Conservation (phyloP, 2,888 invertebrate genomes). For the Myathropa florea region DNA sequence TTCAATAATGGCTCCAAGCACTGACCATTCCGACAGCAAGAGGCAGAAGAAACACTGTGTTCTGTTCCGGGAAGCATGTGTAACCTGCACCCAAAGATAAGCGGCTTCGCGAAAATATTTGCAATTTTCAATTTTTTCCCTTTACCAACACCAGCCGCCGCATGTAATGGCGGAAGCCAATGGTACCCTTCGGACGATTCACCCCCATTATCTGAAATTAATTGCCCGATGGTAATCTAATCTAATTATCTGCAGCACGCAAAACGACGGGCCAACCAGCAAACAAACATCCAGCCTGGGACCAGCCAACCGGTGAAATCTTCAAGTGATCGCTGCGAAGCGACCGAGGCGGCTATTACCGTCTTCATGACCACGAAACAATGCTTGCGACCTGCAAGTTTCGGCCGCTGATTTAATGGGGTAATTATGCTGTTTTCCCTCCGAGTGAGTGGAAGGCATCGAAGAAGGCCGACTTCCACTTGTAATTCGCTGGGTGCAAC, state of each 20-base stretch:
- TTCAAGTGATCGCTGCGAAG: slow-evolving; percentile 36
- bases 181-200: slow-evolving; percentile 69
- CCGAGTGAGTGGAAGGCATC: background rate
- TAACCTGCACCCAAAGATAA: slow-evolving; percentile 54
- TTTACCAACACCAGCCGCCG: background rate
- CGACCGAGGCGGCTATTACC: slow-evolving; percentile 22
- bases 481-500: slow-evolving; percentile 42
- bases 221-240: slow-evolving; percentile 71
- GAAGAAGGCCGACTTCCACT: background rate
- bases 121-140: slow-evolving; percentile 10
- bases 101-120: slow-evolving; percentile 58
- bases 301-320: slow-evolving; percentile 53
- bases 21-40: slow-evolving; percentile 17
- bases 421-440: slow-evolving; percentile 62
- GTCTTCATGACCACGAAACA: slow-evolving; percentile 59
- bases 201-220: slow-evolving; percentile 68
- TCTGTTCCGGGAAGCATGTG: slow-evolving; percentile 69
- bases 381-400: slow-evolving; percentile 64
- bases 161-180: slow-evolving; percentile 68
- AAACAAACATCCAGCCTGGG: slow-evolving; percentile 39
- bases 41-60: slow-evolving; percentile 41
- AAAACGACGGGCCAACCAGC: slow-evolving; percentile 47
- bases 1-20: background rate
- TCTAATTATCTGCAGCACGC: slow-evolving; percentile 70
- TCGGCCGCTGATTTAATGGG: slow-evolving; percentile 69